These are phyloP conservation scores for Tetramorium simillimum DNA, from an alignment of 1,140 invertebrate genomes.

Conservation along the genomic window DNA sequence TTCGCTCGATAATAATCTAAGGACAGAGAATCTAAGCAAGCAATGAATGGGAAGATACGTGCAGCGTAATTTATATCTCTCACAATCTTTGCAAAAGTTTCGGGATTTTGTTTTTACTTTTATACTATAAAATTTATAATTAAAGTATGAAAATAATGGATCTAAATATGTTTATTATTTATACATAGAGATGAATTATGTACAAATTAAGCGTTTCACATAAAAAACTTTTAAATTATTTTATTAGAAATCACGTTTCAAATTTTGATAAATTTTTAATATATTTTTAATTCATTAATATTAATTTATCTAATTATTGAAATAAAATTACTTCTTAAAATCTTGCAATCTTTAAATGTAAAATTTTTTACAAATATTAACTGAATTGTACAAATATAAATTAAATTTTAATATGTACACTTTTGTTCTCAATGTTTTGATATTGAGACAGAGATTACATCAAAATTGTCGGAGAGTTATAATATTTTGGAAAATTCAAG, in stretches of 20 bases:
- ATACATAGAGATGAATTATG: not conserved
- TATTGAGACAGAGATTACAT: not conserved
- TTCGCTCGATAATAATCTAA: slow-evolving; percentile 26
- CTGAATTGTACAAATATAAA: not conserved
- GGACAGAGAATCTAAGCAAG: slow-evolving; percentile 11
- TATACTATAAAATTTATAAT: slow-evolving; percentile 1
- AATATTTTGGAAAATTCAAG: not conserved
- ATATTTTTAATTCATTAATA: not conserved
- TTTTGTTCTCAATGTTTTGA: not conserved
- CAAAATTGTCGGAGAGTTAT: not conserved
- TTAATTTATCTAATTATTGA: not conserved
- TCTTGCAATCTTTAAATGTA: not conserved
- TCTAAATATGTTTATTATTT: not conserved
- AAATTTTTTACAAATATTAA: not conserved
- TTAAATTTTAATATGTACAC: not conserved
- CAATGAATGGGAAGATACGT: not conserved
- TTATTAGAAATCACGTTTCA: not conserved
- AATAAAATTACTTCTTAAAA: not conserved
- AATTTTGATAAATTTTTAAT: slow-evolving; percentile 7
- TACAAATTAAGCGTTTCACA: not conserved
- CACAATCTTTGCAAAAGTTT: not conserved
- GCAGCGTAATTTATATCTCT: not conserved
- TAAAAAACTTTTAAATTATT: not conserved
- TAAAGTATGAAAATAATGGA: not conserved
- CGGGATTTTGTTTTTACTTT: not conserved